Conservation (phyloP, 2,888 invertebrate species). For the Enoplolaimus lenunculus region DNA sequence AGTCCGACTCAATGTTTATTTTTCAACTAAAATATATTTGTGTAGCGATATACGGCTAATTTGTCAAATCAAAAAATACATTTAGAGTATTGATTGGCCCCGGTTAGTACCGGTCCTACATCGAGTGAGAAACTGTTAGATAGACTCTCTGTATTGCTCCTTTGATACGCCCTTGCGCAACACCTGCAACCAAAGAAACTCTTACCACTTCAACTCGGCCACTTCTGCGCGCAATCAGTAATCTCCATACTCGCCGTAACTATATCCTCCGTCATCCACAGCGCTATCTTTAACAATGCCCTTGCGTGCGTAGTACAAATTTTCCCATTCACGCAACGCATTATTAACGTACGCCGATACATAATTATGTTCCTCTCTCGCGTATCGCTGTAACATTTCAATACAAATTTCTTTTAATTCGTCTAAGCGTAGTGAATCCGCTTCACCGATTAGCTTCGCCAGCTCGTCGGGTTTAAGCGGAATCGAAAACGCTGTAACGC, state of each 20-base stretch:
- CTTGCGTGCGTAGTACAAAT: background rate
- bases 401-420: constrained; percentile 22
- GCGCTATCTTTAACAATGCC: background rate
- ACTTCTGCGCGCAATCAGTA: too few species aligned
- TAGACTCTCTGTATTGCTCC: too few species aligned
- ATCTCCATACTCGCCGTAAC: background rate
- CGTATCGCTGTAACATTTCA: constrained; percentile 22
- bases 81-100: too few species aligned
- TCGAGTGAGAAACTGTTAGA: too few species aligned
- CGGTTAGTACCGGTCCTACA: too few species aligned
- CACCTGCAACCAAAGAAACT: too few species aligned
- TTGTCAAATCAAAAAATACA: too few species aligned
- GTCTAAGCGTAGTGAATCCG: constrained; percentile 20
- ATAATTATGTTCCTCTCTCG: constrained; percentile 20
- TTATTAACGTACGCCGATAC: constrained; percentile 16
- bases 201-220: too few species aligned
- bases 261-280: constrained; percentile 1
- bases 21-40: too few species aligned
- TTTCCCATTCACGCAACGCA: constrained; percentile 12
- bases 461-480: constrained; percentile 39
- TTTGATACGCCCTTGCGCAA: too few species aligned
- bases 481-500: constrained; percentile 34
- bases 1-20: too few species aligned
- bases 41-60: too few species aligned
- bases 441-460: constrained; percentile 26